phyloP scores from a whole-genome alignment of 2,113 vertebrate species.

The Halcyon malimbica region DNA sequence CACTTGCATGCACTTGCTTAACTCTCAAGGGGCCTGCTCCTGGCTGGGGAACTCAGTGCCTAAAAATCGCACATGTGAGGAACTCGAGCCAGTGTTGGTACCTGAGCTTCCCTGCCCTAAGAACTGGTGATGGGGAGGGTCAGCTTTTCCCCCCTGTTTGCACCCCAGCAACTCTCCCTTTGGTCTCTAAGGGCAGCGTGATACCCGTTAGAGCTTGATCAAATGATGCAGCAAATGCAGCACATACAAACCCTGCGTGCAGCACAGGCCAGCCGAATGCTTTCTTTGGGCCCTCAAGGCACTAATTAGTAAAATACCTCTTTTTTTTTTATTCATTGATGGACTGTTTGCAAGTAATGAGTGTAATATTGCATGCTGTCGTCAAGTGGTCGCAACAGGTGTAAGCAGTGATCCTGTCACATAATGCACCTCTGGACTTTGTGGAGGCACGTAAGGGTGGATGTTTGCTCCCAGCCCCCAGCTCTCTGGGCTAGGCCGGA shows the following conservation, averaged over 20 bases:
- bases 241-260: fast-evolving
- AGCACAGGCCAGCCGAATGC: not conserved
- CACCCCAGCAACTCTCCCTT: not conserved
- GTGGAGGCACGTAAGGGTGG: not conserved
- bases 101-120: not conserved
- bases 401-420: fast-evolving
- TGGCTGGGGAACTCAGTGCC: not conserved
- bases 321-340: not conserved
- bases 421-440: not conserved
- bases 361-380: not conserved
- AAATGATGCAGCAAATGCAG: not conserved
- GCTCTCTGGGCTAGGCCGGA: too few species aligned
- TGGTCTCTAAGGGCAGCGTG: not conserved
- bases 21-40: not conserved
- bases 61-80: not conserved
- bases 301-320: not conserved
- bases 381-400: not conserved
- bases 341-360: not conserved
- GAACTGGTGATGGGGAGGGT: not conserved
- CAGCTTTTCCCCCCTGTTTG: not conserved
- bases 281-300: not conserved
- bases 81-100: not conserved
- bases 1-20: fast-evolving
- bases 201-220: not conserved
- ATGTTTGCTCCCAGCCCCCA: not conserved